Evolutionary conservation across 2,797 vertebrate species (phyloP).

Genomic region (Tragopan temminckii): DNA sequence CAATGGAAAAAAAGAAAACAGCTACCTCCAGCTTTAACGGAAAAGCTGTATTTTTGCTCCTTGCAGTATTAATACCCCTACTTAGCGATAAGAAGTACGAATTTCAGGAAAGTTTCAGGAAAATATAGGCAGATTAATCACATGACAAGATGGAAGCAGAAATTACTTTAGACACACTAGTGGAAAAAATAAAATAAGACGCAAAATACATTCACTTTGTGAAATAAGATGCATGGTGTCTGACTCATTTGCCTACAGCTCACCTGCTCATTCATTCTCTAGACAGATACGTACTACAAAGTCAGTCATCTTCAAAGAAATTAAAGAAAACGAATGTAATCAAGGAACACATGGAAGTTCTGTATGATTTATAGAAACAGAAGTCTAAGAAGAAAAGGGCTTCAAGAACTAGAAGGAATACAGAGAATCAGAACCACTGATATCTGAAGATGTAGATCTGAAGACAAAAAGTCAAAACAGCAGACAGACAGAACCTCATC

Average conservation of each 20-base stretch:
- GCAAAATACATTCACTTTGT: not conserved
- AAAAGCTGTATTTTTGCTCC: not conserved
- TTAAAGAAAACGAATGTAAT: not conserved
- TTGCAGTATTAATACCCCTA: not conserved
- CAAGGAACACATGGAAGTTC: not conserved
- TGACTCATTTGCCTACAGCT: fast-evolving
- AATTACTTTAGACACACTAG: not conserved
- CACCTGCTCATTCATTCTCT: not conserved
- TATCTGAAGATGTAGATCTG: not conserved
- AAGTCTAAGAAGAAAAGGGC: not conserved
- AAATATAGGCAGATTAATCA: not conserved
- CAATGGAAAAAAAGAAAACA: not conserved
- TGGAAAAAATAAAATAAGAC: not conserved
- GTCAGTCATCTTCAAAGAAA: not conserved
- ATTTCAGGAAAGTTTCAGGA: not conserved
- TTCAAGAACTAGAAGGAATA: not conserved
- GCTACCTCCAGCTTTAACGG: not conserved
- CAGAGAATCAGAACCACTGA: not conserved
- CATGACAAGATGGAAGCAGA: not conserved
- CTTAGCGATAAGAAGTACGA: not conserved
- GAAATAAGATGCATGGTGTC: not conserved
- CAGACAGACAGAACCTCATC: not conserved
- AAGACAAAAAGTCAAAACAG: not conserved
- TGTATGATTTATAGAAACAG: not conserved
- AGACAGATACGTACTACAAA: not conserved